Conservation (phyloP, 2,888 invertebrate species). For the Drosophila kanekoi region DNA sequence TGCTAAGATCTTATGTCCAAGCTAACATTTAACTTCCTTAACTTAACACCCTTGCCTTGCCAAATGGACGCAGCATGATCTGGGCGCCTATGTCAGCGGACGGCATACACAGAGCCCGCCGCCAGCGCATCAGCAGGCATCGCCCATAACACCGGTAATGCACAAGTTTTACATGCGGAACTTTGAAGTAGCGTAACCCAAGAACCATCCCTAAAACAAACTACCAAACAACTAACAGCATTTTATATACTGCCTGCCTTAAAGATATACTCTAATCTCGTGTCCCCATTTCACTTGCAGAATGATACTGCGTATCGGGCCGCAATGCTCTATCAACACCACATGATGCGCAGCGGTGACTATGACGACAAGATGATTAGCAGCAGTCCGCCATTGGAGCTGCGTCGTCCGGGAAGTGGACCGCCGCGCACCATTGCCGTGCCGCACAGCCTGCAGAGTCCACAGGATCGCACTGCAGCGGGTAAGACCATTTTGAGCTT, state of each 20-base stretch:
- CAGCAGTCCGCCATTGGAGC: slow-evolving; percentile 90
- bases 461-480: slow-evolving; percentile 88
- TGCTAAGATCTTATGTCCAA: neutral
- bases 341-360: slow-evolving; percentile 85
- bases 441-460: slow-evolving; percentile 89
- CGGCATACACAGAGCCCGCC: slow-evolving; percentile 89
- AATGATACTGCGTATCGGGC: slow-evolving; percentile 85
- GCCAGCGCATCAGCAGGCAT: slow-evolving; percentile 93
- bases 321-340: slow-evolving; percentile 84
- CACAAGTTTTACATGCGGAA: slow-evolving; percentile 75
- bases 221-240: slow-evolving; percentile 2
- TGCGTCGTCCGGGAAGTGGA: slow-evolving; percentile 87
- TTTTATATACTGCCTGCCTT: neutral
- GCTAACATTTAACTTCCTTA: slow-evolving; percentile 44
- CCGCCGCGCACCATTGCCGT: slow-evolving; percentile 88
- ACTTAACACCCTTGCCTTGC: slow-evolving; percentile 1
- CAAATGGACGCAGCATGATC: slow-evolving; percentile 87
- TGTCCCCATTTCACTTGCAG: slow-evolving; percentile 80
- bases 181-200: slow-evolving; percentile 77
- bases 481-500: slow-evolving; percentile 82
- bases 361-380: slow-evolving; percentile 86
- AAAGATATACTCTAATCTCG: slow-evolving; percentile 7
- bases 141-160: slow-evolving; percentile 90
- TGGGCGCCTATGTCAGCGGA: slow-evolving; percentile 85
- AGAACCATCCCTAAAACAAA: slow-evolving; percentile 9